These are phyloP conservation scores for Eunapius fragilis DNA, from an alignment of 37 sponge, comb jelly and placozoan genomes.

Conservation along the genomic window DNA sequence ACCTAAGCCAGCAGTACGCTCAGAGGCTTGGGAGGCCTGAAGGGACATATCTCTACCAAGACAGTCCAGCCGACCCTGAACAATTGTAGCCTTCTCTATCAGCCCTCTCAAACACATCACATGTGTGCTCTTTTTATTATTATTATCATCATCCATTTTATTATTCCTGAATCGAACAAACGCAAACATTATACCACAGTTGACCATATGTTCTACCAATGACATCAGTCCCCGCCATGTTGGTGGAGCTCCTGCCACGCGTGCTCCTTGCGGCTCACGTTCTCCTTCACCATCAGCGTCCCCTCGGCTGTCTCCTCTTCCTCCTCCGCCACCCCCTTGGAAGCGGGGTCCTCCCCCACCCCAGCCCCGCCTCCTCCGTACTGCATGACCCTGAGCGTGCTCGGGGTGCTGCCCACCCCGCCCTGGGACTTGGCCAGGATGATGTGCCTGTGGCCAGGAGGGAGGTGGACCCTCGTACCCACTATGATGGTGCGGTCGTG, in stretches of 20 bases:
- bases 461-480: neutral
- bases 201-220: neutral
- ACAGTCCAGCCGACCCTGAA: constrained; percentile 7
- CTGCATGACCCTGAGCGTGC: constrained; percentile 4
- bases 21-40: constrained; percentile 15
- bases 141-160: neutral
- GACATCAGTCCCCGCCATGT: neutral
- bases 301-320: constrained; percentile 19
- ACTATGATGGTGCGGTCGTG: neutral
- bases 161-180: neutral
- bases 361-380: neutral
- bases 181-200: neutral
- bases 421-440: constrained; percentile 33
- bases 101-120: neutral
- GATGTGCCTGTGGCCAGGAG: constrained; percentile 7
- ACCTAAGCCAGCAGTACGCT: constrained; percentile 51
- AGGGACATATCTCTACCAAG: neutral
- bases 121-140: neutral
- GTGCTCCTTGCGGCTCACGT: constrained; percentile 3
- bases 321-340: no score
- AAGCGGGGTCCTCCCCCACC: constrained; percentile 2
- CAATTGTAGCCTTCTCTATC: constrained; percentile 4
- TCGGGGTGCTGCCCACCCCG: constrained; percentile 37
- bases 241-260: constrained; percentile 25
- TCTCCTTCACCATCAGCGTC: constrained; percentile 41